Percentiles rank a stretch among this genome's conserved stretches.
These are phyloP conservation scores for Eilema sororculum DNA, from an alignment of 2,888 invertebrate genomes.

Conservation along the genomic window DNA sequence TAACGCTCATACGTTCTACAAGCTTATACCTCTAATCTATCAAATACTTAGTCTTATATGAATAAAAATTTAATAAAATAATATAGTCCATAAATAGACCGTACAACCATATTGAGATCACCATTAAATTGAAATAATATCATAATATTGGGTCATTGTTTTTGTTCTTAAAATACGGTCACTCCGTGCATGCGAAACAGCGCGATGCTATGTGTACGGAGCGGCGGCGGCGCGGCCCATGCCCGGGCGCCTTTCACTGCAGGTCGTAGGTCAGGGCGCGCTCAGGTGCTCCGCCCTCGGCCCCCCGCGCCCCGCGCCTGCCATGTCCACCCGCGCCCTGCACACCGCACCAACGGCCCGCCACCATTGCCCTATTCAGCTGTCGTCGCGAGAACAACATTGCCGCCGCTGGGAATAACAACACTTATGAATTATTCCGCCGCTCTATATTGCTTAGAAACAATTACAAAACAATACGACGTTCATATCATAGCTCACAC, in stretches of 20 bases:
- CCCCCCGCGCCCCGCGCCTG: constrained; percentile 51
- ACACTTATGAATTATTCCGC: constrained; percentile 84
- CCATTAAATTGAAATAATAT: constrained; percentile 46
- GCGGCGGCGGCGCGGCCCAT: constrained; percentile 53
- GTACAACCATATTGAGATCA: constrained; percentile 30
- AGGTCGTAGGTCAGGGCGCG: constrained; percentile 87
- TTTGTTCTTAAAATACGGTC: constrained; percentile 69
- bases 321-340: constrained; percentile 54
- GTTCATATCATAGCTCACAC: constrained; percentile 79
- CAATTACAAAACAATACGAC: constrained; percentile 84
- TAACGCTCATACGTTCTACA: no score
- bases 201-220: constrained; percentile 76
- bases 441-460: constrained; percentile 77
- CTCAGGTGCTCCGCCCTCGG: constrained; percentile 86
- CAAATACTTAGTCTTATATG: no score
- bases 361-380: constrained; percentile 84
- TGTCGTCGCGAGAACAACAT: constrained; percentile 78
- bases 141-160: constrained; percentile 59
- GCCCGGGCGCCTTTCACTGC: constrained; percentile 85
- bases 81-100: neutral
- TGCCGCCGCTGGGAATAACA: constrained; percentile 77
- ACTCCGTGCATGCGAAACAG: constrained; percentile 68
- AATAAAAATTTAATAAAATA: no score
- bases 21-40: no score
- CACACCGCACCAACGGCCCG: constrained; percentile 68